A percentile compares a stretch with the other conserved stretches of the same genome.
Conservation (phyloP, 1,140 invertebrate genomes). For the Neodiprion lecontei region DNA sequence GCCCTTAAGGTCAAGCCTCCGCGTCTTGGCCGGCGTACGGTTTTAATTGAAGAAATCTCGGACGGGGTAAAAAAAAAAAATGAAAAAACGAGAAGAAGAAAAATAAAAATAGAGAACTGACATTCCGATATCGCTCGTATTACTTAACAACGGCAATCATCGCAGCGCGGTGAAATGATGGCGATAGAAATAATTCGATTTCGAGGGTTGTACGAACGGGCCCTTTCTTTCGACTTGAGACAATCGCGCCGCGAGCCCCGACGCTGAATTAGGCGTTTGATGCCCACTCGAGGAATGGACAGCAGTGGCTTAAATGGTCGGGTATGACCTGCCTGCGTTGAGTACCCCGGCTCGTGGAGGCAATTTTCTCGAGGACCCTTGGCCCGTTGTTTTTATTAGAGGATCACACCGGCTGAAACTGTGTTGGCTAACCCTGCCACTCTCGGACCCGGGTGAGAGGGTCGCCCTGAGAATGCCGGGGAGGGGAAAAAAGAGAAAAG, state of each 20-base stretch:
- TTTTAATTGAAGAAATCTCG: no score
- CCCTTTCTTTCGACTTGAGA: not conserved
- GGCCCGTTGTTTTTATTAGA: constrained; percentile 24
- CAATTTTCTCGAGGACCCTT: constrained; percentile 29
- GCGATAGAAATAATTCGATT: no score
- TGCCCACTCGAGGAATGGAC: not conserved
- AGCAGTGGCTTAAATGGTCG: not conserved
- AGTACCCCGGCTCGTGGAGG: not conserved
- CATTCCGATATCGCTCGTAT: not conserved
- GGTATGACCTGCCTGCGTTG: not conserved
- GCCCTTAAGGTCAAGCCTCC: no score
- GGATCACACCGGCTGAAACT: not conserved
- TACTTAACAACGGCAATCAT: not conserved
- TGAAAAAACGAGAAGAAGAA: not conserved
- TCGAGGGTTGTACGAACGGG: no score
- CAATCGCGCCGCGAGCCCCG: not conserved
- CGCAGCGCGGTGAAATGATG: no score
- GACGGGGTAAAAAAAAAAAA: no score
- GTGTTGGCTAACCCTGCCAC: not conserved
- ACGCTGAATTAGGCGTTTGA: not conserved
- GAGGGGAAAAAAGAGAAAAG: not conserved
- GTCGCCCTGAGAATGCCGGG: not conserved
- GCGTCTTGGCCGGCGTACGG: no score
- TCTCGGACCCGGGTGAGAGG: not conserved
- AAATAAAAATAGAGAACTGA: not conserved